phyloP scores from a whole-genome alignment of 2,113 vertebrate species.

The Candoia aspera region DNA sequence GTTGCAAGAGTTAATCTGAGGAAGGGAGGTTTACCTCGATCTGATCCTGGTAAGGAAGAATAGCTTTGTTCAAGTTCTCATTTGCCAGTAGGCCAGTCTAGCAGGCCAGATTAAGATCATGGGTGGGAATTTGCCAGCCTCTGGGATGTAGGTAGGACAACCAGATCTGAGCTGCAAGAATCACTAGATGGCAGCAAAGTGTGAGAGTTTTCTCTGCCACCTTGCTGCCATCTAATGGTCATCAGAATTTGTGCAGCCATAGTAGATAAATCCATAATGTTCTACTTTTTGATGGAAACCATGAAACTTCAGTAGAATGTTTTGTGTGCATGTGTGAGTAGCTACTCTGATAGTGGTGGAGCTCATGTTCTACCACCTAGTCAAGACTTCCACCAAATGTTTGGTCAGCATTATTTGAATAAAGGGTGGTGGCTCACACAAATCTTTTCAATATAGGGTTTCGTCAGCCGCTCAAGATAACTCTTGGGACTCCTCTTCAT shows the following conservation, averaged over 20 bases:
- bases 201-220: background rate
- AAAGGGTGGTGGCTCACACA: background rate
- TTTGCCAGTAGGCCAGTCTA: background rate
- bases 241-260: background rate
- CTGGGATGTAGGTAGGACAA: background rate
- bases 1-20: background rate
- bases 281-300: background rate
- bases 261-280: background rate
- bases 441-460: conserved; percentile 47
- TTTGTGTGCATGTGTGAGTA: background rate
- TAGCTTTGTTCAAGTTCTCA: background rate
- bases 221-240: background rate
- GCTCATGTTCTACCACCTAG: background rate
- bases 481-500: conserved; percentile 61
- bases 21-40: background rate
- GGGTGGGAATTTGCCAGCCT: background rate
- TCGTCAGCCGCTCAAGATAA: conserved; percentile 38
- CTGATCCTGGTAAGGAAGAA: background rate
- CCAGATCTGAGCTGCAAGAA: background rate
- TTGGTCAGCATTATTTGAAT: background rate
- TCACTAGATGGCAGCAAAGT: background rate
- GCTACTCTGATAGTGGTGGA: too few relatives aligned
- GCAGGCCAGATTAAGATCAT: background rate
- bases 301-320: background rate
- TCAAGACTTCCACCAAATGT: background rate